A percentile compares a stretch with the other conserved stretches of the same genome.
Conservation (phyloP, 2,113 vertebrate species). For the Zosterops lateralis region DNA sequence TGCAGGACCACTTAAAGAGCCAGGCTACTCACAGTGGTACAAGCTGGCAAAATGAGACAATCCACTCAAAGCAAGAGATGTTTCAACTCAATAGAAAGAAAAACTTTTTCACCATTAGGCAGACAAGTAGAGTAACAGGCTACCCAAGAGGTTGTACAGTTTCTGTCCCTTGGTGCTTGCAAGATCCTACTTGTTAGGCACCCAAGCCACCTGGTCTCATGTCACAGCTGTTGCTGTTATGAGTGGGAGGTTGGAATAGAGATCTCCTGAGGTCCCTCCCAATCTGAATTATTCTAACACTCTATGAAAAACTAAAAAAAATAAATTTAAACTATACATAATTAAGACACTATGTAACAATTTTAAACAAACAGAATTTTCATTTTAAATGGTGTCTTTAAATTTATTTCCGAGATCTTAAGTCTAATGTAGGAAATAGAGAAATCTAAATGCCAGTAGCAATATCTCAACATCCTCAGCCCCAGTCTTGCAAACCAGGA, state of each 20-base stretch:
- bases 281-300: neutral
- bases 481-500: neutral
- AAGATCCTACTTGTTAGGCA: neutral
- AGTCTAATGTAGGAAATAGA: neutral
- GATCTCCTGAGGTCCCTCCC: neutral
- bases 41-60: neutral
- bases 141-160: neutral
- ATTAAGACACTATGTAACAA: neutral
- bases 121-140: neutral
- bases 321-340: accelerated
- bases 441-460: neutral
- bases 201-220: neutral
- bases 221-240: neutral
- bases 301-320: neutral
- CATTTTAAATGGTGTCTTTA: neutral
- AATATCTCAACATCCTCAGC: neutral
- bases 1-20: neutral
- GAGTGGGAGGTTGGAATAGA: neutral
- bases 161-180: neutral
- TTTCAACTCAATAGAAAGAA: neutral
- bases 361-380: neutral
- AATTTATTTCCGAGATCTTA: neutral
- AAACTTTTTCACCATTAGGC: neutral
- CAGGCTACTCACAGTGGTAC: neutral
- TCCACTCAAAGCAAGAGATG: neutral